Evolutionary conservation across 2,888 invertebrate species (phyloP).

Genomic region (Prenolepis imparis): DNA sequence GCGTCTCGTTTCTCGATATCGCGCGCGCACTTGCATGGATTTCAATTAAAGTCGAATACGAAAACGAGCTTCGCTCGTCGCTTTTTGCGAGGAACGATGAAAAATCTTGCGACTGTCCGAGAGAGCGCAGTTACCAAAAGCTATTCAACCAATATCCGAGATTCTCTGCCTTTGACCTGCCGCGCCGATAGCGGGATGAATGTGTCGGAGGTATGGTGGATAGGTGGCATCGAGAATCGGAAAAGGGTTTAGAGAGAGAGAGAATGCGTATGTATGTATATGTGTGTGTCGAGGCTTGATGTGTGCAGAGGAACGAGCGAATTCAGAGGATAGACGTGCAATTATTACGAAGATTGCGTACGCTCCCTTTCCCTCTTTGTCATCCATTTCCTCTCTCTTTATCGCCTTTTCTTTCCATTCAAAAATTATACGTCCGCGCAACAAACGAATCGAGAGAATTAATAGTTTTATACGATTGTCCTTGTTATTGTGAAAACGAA

Average conservation of each 20-base stretch:
- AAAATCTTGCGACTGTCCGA: conserved; percentile 47
- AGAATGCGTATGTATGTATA: not conserved
- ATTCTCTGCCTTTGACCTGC: conserved; percentile 38
- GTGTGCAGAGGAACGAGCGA: conserved; percentile 49
- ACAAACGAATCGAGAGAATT: conserved; percentile 14
- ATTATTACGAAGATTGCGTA: conserved; percentile 69
- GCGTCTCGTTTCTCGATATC: conserved; percentile 39
- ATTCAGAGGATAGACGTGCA: conserved; percentile 63
- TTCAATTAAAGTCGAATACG: conserved; percentile 48
- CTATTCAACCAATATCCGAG: conserved; percentile 16
- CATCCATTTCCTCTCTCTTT: not conserved
- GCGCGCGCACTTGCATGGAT: conserved; percentile 27
- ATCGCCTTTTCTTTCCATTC: conserved; percentile 2
- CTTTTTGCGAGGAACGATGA: conserved; percentile 8
- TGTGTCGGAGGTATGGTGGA: conserved; percentile 57
- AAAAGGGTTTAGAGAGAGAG: conserved; percentile 66
- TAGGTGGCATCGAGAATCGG: conserved; percentile 71
- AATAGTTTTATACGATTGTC: conserved; percentile 15
- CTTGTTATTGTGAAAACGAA: not conserved
- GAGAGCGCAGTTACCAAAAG: conserved; percentile 10
- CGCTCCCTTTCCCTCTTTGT: conserved; percentile 42
- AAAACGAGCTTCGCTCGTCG: conserved; percentile 1
- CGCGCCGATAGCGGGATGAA: conserved; percentile 46
- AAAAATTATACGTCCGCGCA: conserved; percentile 1
- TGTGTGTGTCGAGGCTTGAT: conserved; percentile 22